Conservation (phyloP, 2,113 vertebrate genomes). For the Rhadina sibilatrix region DNA sequence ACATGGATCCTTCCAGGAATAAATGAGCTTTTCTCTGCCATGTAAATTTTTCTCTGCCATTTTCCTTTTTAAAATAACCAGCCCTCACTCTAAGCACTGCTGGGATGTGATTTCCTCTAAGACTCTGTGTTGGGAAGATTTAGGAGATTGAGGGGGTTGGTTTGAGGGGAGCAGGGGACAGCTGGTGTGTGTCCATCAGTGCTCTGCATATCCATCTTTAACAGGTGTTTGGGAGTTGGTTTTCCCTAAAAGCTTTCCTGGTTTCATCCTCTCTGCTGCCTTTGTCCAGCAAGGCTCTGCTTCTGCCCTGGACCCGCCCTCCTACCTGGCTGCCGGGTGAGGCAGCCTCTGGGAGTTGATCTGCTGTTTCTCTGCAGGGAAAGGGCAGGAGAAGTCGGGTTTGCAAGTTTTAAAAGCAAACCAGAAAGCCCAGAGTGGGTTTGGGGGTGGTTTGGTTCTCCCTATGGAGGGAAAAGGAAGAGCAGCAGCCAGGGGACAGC, state of each 20-base stretch:
- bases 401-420: neutral
- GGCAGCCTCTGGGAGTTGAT: neutral
- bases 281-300: neutral
- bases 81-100: neutral
- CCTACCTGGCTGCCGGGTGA: constrained; percentile 46
- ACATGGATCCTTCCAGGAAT: neutral
- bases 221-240: neutral
- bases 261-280: neutral
- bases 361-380: constrained; percentile 30
- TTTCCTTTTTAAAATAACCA: neutral
- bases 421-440: accelerated
- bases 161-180: too few relatives aligned
- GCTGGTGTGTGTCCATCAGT: accelerated
- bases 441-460: neutral
- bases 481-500: neutral
- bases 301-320: neutral
- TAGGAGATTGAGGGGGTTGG: accelerated
- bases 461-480: neutral
- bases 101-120: neutral
- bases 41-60: too few relatives aligned
- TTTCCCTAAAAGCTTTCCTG: neutral
- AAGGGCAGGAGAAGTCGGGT: neutral
- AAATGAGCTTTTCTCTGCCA: neutral
- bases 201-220: neutral
- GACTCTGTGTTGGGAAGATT: neutral